Conservation (phyloP, 2,888 invertebrate genomes). For the Maniola hyperantus region DNA sequence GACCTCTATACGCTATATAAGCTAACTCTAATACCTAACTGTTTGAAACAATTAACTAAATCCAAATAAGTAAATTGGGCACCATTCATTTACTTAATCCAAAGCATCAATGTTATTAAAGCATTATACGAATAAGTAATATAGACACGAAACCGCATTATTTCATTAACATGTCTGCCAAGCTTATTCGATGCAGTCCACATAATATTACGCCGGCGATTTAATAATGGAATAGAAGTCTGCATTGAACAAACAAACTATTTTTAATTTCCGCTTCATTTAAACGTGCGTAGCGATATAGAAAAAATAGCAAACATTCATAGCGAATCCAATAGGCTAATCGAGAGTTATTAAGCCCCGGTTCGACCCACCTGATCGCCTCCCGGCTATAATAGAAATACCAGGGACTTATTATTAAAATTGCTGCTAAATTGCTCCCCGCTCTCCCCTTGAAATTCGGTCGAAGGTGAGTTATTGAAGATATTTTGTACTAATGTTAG, state of each 20-base stretch:
- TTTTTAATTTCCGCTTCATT: slow-evolving; percentile 67
- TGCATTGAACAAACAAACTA: slow-evolving; percentile 56
- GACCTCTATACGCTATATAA: no score
- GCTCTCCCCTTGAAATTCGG: slow-evolving; percentile 72
- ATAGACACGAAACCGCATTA: slow-evolving; percentile 37
- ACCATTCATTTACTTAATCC: not conserved
- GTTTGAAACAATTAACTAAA: not conserved
- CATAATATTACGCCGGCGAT: slow-evolving; percentile 44
- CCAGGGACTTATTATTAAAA: slow-evolving; percentile 83
- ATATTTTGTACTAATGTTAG: slow-evolving; percentile 41
- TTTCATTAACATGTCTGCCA: slow-evolving; percentile 46
- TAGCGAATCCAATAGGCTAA: slow-evolving; percentile 81
- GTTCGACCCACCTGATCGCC: slow-evolving; percentile 78
- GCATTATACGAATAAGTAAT: slow-evolving; percentile 1
- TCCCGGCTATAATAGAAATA: slow-evolving; percentile 81
- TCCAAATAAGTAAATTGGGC: not conserved
- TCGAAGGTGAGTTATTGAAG: slow-evolving; percentile 62
- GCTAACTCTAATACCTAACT: no score
- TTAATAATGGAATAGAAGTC: slow-evolving; percentile 47
- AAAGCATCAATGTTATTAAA: slow-evolving; percentile 16
- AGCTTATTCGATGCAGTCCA: slow-evolving; percentile 42
- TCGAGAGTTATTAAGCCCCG: slow-evolving; percentile 81
- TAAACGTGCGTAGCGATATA: slow-evolving; percentile 67
- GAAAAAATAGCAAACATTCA: slow-evolving; percentile 82
- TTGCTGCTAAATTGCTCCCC: slow-evolving; percentile 82